Percentiles rank a stretch among this genome's conserved stretches.
phyloP scores from a whole-genome alignment of 2,888 invertebrate genomes.

The Caenorhabditis panamensis region DNA sequence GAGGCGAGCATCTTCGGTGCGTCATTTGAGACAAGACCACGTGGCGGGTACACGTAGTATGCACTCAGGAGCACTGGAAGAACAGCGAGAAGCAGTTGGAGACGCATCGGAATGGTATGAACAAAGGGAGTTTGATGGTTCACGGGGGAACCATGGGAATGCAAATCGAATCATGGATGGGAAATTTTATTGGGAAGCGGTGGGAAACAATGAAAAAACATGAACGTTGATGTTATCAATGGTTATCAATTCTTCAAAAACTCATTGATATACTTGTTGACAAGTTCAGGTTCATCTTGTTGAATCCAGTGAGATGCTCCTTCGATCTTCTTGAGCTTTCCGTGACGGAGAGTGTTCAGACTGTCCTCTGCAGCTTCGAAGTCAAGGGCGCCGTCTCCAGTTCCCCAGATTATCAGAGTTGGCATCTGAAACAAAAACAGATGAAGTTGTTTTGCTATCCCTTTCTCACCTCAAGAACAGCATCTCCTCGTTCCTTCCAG shows the following conservation, averaged over 20 bases:
- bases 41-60: background rate
- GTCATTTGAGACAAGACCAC: background rate
- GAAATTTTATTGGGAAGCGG: background rate
- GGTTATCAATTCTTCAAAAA: conserved; percentile 60
- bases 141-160: background rate
- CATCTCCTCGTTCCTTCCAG: background rate
- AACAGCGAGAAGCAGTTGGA: background rate
- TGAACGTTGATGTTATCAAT: too few species aligned
- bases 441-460: background rate
- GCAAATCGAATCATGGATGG: too few species aligned
- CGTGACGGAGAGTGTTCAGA: conserved; percentile 39
- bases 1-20: background rate
- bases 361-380: conserved; percentile 84
- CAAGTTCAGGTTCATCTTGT: conserved; percentile 86
- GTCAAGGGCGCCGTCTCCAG: conserved; percentile 84
- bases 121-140: background rate
- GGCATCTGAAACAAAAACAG: conserved; percentile 67
- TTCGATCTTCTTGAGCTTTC: conserved; percentile 24
- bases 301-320: conserved; percentile 88
- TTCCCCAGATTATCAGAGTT: conserved; percentile 84
- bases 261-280: conserved; percentile 68
- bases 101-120: conserved; percentile 12
- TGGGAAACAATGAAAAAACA: too few species aligned
- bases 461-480: conserved; percentile 26
- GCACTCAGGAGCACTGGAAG: conserved; percentile 17